Conservation (phyloP, 2,888 invertebrate species). For the Saturnia pavonia region DNA sequence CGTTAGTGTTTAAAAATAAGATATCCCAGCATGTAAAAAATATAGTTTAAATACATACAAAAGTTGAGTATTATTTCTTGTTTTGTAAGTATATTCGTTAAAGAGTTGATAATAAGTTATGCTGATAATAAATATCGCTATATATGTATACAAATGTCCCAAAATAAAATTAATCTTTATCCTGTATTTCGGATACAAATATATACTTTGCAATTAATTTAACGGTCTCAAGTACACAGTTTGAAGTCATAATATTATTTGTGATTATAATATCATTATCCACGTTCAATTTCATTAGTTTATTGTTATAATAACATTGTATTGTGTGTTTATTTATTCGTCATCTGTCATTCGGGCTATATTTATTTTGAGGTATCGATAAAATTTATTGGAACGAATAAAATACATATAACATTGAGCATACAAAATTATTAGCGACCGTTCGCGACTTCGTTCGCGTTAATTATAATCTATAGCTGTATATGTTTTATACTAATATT, state of each 20-base stretch:
- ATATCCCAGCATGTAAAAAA: not conserved
- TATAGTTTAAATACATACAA: not conserved
- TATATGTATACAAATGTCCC: not conserved
- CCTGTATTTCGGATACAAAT: not conserved
- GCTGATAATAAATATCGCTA: not conserved
- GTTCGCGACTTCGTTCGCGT: not conserved
- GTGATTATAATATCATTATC: too few relatives aligned
- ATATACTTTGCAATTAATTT: not conserved
- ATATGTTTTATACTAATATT: too few relatives aligned
- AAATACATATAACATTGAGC: not conserved
- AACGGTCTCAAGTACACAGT: not conserved
- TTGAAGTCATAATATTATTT: not conserved
- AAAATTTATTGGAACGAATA: not conserved
- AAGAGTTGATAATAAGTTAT: too few relatives aligned
- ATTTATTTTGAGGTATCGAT: not conserved
- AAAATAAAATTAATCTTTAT: not conserved
- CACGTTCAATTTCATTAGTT: too few relatives aligned
- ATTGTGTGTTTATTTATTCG: not conserved
- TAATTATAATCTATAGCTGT: too few relatives aligned
- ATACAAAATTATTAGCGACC: not conserved
- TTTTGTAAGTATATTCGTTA: too few relatives aligned
- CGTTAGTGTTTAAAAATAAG: constrained; percentile 1
- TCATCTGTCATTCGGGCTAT: not conserved
- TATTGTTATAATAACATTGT: not conserved
- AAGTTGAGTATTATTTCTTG: not conserved